phyloP scores from a whole-genome alignment of 2,113 vertebrate species.

The western clawed frog (Xenopus tropicalis) region DNA sequence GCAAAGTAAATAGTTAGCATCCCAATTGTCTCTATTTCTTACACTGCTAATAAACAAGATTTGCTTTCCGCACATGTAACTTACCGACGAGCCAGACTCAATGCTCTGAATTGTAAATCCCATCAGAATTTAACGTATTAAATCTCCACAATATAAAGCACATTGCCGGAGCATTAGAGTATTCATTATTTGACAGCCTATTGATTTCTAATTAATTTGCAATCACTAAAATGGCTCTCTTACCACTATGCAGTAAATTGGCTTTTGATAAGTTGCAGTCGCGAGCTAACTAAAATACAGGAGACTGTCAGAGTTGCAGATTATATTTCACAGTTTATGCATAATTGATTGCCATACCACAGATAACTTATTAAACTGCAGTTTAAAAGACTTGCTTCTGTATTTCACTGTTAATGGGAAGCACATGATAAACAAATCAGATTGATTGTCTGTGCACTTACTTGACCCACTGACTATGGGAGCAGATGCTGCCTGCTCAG shows the following conservation, averaged over 20 bases:
- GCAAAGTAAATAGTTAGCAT: no score
- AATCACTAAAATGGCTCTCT: conserved; percentile 26
- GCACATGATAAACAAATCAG: no score
- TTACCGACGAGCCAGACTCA: not conserved
- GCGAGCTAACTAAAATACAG: conserved; percentile 8
- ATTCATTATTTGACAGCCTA: conserved; percentile 34
- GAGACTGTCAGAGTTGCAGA: conserved; percentile 29
- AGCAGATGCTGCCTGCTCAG: no score
- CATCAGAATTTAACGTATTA: not conserved
- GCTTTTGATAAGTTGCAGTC: conserved; percentile 38
- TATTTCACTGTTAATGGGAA: not conserved
- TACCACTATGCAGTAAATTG: conserved; percentile 32
- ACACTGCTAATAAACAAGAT: no score
- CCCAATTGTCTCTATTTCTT: no score
- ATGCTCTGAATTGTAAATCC: not conserved
- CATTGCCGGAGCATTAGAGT: not conserved
- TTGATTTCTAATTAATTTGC: conserved; percentile 41
- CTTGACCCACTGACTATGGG: no score
- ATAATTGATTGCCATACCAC: conserved; percentile 39
- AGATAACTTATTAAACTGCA: conserved; percentile 42
- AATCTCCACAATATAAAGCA: not conserved
- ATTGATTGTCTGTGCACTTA: no score
- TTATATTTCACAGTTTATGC: conserved; percentile 33
- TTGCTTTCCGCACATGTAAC: not conserved
- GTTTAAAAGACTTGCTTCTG: conserved; percentile 18